phyloP scores from a whole-genome alignment of 1,140 invertebrate species.

The Orchestia grillus region DNA sequence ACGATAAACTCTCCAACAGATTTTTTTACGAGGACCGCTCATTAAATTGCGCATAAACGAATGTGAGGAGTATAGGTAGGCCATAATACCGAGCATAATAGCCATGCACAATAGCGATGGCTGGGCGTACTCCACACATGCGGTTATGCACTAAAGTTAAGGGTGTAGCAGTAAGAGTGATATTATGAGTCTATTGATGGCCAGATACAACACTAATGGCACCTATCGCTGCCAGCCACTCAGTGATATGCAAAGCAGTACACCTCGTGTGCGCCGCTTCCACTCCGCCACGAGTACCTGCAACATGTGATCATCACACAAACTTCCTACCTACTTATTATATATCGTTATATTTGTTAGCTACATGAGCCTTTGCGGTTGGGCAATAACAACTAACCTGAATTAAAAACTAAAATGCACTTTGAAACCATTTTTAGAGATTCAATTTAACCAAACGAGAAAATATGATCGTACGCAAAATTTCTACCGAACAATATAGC shows the following conservation, averaged over 20 bases:
- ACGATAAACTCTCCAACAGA: slow-evolving; percentile 52
- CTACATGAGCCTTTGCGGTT: neutral
- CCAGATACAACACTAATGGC: slow-evolving; percentile 42
- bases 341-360: neutral
- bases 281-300: neutral
- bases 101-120: slow-evolving; percentile 49
- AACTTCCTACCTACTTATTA: neutral
- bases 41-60: slow-evolving; percentile 56
- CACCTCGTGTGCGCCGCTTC: neutral
- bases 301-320: neutral
- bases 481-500: neutral
- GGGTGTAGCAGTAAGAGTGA: slow-evolving; percentile 52
- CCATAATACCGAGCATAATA: slow-evolving; percentile 23
- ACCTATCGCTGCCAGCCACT: slow-evolving; percentile 50
- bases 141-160: slow-evolving; percentile 52
- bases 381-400: neutral
- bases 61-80: slow-evolving; percentile 55
- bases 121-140: slow-evolving; percentile 35
- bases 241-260: slow-evolving; percentile 46
- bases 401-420: neutral
- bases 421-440: neutral
- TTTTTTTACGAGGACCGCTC: slow-evolving; percentile 54
- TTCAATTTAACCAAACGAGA: neutral
- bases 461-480: neutral
- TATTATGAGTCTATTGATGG: slow-evolving; percentile 54